Conservation (phyloP, 2,888 invertebrate species). For the Notodonta ziczac region DNA sequence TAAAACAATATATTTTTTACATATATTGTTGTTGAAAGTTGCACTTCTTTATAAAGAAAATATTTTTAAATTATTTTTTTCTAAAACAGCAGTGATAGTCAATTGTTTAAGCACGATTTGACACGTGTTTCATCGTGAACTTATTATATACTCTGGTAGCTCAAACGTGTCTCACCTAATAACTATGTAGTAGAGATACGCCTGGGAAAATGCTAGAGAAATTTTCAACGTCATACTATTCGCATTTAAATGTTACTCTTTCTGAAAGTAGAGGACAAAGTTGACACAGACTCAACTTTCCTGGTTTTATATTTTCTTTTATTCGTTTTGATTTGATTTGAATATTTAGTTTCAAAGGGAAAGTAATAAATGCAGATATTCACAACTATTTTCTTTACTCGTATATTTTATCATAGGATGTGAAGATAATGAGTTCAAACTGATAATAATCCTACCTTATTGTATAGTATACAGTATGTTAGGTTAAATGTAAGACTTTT, state of each 20-base stretch:
- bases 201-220: constrained; percentile 29
- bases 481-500: no score
- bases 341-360: neutral
- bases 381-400: no score
- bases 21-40: no score
- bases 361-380: no score
- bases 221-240: constrained; percentile 14
- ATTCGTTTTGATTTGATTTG: neutral
- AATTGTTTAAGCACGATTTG: neutral
- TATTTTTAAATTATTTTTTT: no score
- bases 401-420: no score
- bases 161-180: neutral
- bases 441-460: no score
- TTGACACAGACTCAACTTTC: neutral
- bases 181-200: constrained; percentile 9
- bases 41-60: no score
- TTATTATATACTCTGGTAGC: neutral
- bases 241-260: constrained; percentile 3
- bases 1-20: neutral
- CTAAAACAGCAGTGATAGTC: no score
- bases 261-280: neutral
- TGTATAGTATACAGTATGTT: no score
- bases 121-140: neutral
- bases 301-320: neutral
- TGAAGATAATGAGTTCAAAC: no score